Conservation (phyloP, 1,140 invertebrate genomes). For the Conus betulinus region DNA sequence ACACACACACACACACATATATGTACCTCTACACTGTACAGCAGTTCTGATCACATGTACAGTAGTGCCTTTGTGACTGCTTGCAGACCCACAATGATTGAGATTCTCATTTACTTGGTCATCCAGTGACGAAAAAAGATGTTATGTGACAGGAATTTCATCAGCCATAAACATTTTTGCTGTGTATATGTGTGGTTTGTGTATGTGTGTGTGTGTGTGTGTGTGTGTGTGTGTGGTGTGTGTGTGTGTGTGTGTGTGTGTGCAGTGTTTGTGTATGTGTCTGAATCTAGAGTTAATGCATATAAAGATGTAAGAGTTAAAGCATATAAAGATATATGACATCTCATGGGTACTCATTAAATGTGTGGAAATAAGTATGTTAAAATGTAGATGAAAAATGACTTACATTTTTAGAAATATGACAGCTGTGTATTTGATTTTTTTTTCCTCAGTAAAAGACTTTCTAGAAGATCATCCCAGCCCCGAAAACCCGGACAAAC, state of each 20-base stretch:
- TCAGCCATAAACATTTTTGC: background rate
- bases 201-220: too few relatives aligned
- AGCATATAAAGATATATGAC: constrained; percentile 32
- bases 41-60: too few relatives aligned
- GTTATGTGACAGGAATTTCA: too few relatives aligned
- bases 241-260: constrained; percentile 8
- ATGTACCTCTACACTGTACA: too few relatives aligned
- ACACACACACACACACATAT: too few relatives aligned
- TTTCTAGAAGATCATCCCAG: constrained; percentile 70
- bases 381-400: background rate
- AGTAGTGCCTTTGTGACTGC: too few relatives aligned
- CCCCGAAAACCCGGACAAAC: constrained; percentile 56
- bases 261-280: constrained; percentile 38
- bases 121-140: too few relatives aligned
- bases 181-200: background rate
- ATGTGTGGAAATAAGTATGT: background rate
- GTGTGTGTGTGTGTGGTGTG: constrained; percentile 21
- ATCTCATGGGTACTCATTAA: background rate
- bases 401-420: background rate
- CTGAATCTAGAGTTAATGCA: background rate
- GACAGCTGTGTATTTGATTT: constrained; percentile 1
- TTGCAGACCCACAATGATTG: too few relatives aligned
- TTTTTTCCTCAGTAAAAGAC: constrained; percentile 61
- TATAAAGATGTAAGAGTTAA: background rate
- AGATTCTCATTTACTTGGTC: too few relatives aligned